Base-by-base conservation (phyloP, 1,140 invertebrate species). In the Aphis craccivora region DNA sequence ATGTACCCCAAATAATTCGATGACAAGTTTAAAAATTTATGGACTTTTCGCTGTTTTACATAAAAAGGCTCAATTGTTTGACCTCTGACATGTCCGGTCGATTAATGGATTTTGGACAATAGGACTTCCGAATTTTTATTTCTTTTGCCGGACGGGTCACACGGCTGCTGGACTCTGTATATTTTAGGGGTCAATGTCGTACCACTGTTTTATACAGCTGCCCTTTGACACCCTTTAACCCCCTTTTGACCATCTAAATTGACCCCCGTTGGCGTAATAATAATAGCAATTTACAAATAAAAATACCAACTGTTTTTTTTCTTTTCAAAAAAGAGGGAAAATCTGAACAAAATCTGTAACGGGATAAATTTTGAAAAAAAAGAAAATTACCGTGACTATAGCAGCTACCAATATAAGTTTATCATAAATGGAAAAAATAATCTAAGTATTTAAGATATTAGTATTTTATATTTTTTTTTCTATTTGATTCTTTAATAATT, bases 1-100 rank as follows among this genome's bases (percentile, higher is more conserved):
- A 83, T 83, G 20, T 92, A 76, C 90, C 60, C 90, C 45, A 83
- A 51, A 92, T 93, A 93, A 93, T 93, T 93, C 81, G 91, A 93
- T 93, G 91, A 93, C 91, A 93, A 93, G 91, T 93, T 93, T 93
- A 84, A 93, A 93, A 93, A 93, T 93, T 93, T 93, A 93, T 93
- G 91, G 91, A 93, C 91, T 93, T 93, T 93, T 93, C 91, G 91
- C 81, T 93, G 81, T 93, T 93, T 93, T 93, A 93, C 91, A 93
- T 93, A 93, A 93, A 93, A 93, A 93, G 91, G 81, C 67, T 25
- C 91, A 40, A 93, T 93, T 93, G 91, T 93, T 93, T 93, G 91
- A 93, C 91, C 91, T 93, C 91, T 93, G 91, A 93, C 91, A 81
- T 93, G 91, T 93, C 91, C 91, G 91, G 91, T 93, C 91, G 91